Evolutionary conservation across 2,797 vertebrate genomes (phyloP), one percentile per base, ranked within the genome.

Genomic region (Acanthopagrus latus): DNA sequence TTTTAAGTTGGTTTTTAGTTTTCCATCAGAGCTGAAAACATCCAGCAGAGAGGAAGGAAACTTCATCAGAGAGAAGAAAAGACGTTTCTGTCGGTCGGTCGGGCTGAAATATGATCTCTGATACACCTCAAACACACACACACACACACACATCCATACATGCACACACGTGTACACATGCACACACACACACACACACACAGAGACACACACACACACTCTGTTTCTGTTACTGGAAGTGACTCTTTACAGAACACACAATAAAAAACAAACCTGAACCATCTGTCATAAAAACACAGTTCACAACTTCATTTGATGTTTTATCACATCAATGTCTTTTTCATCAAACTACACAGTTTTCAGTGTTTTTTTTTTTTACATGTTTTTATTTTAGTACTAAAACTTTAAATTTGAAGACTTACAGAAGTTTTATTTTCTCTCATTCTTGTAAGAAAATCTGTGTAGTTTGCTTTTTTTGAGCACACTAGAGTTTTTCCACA

Each of bases 171-270:
- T 7, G 38, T 33, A 38, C 33, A 38, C 7, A 38, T 7, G 9
- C 33, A 38, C 7, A 8, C 33, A 33, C 7, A 33, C 33, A 33
- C 33, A 33, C 33, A 33, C 33, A 33, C 33, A 33, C 33, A 33
- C 33, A 33, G n/a, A 7, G n/a, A n/a, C n/a, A n/a, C n/a, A 10
- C 38, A 38, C 38, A 38, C 38, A 38, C 2, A 10, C 2, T 17
- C 0, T 12, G 13, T 18, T 3, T 1, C 14, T 48, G 0, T 83
- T 83, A 74, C 86, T 70, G 83, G 79, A 88, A 88, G 2, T 60
- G 29, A 38, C n/a, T 8, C 11, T 54, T 55, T 43, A 46, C 48
- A 18, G 27, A 41, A 51, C 16, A 3, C 1, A 25, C 10, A 21
- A 47, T 16, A 6, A 5, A 33, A 33, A 33, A 33, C 10, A 21